Base-by-base conservation (phyloP, 2,113 vertebrate genomes). In the Anhinga anhinga region DNA sequence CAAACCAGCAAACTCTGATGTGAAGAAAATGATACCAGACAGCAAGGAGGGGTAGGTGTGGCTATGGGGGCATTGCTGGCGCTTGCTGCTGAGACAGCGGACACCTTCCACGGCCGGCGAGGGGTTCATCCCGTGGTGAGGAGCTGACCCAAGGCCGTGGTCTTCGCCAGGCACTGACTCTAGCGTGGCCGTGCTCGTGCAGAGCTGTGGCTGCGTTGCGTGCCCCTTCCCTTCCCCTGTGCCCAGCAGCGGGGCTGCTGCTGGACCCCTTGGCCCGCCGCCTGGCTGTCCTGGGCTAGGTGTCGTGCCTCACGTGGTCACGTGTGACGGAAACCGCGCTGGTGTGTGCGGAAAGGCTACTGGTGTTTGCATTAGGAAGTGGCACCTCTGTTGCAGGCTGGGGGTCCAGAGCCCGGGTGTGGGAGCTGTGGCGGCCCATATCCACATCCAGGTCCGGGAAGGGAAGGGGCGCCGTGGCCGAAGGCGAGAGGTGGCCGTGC, bases 141-240 rank as follows among this genome's bases (percentile, higher is more conserved):
- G 84, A 44, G 45, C 45, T 2, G 17, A 44, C 53, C 21, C 21
- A 10, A 16, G 21, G 55, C 73, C 11, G 1, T 26, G 55, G 63
- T 18, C 55, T 52, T 32, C 0, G 6, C 32, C 32, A 16, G 62
- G 52, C 4, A 4, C 47, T 3, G 58, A 21, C 1, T 13, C 21
- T 30, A 6, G 38, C 3, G 2, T 1, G 23, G 44, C 12, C 1
- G 2, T 20, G n/a, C 29, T 29, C 4, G 15, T 3, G 6, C 79
- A 34, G 30, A 29, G 36, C 30, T 36, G 67, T 2, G 15, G 38
- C 34, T 32, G 26, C 8, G 20, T 30, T 25, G 32, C 7, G 8
- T 19, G 45, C 42, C 50, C 34, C 29, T 23, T 42, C 36, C 27
- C 8, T 5, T 32, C 21, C 36, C 26, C 52, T 40, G 29, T 21